These are phyloP conservation scores for Paratrypauchen microcephalus DNA, from an alignment of 2,797 vertebrate genomes.

Conservation along the genomic window DNA sequence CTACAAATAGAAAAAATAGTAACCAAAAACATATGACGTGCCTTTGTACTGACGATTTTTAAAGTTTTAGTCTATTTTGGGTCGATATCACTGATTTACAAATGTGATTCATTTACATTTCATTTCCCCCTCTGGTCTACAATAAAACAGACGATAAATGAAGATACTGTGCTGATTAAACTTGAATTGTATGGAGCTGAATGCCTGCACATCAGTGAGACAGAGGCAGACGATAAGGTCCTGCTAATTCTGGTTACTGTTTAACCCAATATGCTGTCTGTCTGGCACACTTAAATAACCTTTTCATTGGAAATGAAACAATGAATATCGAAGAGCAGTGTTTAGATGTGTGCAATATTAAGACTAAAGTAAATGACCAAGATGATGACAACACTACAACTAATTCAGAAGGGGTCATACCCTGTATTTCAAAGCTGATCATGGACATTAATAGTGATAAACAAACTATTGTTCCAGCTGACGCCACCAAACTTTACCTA, in stretches of 20 bases:
- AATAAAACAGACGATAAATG: slow-evolving; percentile 2
- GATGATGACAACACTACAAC: slow-evolving; percentile 63
- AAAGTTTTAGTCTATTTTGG: background rate
- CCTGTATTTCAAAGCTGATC: slow-evolving; percentile 68
- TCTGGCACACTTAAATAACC: slow-evolving; percentile 45
- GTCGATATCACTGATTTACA: slow-evolving; percentile 16
- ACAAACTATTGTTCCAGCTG: slow-evolving; percentile 54
- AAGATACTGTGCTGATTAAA: background rate
- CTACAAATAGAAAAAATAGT: background rate
- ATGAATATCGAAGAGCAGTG: slow-evolving; percentile 81
- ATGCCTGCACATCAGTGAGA: slow-evolving; percentile 24
- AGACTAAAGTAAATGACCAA: slow-evolving; percentile 65
- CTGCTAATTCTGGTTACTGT: slow-evolving; percentile 42
- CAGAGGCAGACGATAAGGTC: slow-evolving; percentile 27
- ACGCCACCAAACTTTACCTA: slow-evolving; percentile 57
- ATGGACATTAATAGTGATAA: slow-evolving; percentile 63
- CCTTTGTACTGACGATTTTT: background rate
- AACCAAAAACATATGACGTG: background rate
- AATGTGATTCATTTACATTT: slow-evolving; percentile 16
- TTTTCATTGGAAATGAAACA: slow-evolving; percentile 76
- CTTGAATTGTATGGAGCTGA: slow-evolving; percentile 17
- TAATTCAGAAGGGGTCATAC: slow-evolving; percentile 67
- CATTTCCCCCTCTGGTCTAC: background rate
- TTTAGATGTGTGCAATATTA: slow-evolving; percentile 79
- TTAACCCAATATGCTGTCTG: slow-evolving; percentile 47